Evolutionary conservation across 2,113 vertebrate genomes (phyloP).

Genomic region (Carlito syrichta): DNA sequence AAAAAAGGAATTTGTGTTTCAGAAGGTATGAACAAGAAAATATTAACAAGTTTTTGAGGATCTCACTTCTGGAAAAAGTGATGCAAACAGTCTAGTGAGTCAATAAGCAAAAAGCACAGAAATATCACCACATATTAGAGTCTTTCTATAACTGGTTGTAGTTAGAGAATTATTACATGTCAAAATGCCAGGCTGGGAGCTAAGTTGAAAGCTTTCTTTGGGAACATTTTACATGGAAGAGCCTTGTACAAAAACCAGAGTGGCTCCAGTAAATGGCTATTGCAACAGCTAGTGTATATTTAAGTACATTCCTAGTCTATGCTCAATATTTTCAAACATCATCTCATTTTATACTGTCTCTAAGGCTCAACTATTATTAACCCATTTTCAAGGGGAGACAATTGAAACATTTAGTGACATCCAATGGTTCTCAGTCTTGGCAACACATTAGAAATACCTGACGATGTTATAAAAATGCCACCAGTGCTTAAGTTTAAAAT

Average conservation of each 20-base stretch:
- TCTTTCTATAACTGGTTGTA: background rate
- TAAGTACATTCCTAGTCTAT: no score
- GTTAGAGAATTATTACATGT: background rate
- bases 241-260: background rate
- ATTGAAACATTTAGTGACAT: background rate
- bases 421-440: background rate
- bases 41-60: background rate
- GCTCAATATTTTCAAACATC: background rate
- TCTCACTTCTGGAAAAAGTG: background rate
- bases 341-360: background rate
- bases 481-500: background rate
- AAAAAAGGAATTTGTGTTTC: background rate
- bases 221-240: background rate
- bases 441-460: background rate
- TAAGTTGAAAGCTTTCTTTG: background rate
- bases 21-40: background rate
- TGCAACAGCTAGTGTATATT: background rate
- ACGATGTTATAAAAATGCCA: background rate
- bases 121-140: background rate
- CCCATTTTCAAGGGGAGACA: background rate
- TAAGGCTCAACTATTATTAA: background rate
- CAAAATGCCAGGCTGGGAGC: background rate
- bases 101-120: background rate
- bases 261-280: accelerated
- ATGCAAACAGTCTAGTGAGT: background rate